phyloP scores from a whole-genome alignment of 2,797 vertebrate genomes.

The Nannoperca obscura region DNA sequence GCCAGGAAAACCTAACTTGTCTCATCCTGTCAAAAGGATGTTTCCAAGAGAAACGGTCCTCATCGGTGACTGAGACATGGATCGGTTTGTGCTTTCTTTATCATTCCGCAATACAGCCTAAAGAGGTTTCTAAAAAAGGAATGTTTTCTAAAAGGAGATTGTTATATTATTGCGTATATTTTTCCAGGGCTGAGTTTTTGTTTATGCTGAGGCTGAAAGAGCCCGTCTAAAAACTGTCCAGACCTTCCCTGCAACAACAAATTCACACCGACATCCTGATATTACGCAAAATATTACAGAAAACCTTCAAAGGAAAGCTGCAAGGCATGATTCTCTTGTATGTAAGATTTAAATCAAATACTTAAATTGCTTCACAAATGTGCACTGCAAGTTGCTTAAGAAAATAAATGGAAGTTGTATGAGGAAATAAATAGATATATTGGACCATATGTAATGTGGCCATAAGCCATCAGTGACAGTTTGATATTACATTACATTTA shows the following conservation, averaged over 20 bases:
- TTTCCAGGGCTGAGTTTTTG: background rate
- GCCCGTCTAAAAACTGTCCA: background rate
- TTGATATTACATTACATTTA: too few species aligned
- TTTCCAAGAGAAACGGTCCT: constrained; percentile 36
- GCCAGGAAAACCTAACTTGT: constrained; percentile 48
- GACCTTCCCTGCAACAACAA: background rate
- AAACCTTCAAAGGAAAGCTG: background rate
- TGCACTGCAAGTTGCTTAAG: background rate
- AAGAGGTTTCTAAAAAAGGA: constrained; percentile 35
- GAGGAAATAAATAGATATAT: background rate
- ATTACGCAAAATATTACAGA: background rate
- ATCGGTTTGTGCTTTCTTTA: constrained; percentile 23
- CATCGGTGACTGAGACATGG: constrained; percentile 38
- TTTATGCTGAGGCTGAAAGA: constrained; percentile 1
- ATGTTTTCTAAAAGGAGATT: constrained; percentile 3
- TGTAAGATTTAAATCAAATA: background rate
- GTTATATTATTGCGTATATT: background rate
- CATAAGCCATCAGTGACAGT: too few species aligned
- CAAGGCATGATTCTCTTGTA: background rate
- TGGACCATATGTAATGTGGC: too few species aligned
- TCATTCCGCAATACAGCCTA: constrained; percentile 14
- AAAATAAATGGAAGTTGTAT: background rate
- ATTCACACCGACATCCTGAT: background rate
- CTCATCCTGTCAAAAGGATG: constrained; percentile 59
- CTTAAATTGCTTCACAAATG: background rate